A percentile compares a stretch with the other conserved stretches of the same genome.
phyloP scores from a whole-genome alignment of 2,888 invertebrate genomes.

The Acanthosoma haemorrhoidale region DNA sequence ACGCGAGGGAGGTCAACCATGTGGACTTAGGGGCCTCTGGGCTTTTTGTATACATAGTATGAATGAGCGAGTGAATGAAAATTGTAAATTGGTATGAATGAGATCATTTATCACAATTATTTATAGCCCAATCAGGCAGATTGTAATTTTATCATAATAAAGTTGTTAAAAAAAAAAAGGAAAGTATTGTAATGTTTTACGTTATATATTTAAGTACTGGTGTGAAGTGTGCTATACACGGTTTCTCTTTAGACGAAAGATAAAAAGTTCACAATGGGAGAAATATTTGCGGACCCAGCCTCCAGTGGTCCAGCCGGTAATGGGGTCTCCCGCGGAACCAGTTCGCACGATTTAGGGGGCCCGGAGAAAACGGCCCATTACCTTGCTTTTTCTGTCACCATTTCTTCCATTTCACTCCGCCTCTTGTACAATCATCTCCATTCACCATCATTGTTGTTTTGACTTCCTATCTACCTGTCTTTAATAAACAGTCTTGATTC shows the following conservation, averaged over 20 bases:
- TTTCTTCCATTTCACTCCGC: constrained; percentile 11
- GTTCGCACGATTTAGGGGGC: not conserved
- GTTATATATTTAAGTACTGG: too few species aligned
- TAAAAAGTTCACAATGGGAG: not conserved
- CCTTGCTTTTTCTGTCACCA: not conserved
- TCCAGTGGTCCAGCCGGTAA: not conserved
- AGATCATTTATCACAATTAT: too few species aligned
- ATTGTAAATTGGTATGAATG: too few species aligned
- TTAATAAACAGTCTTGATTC: not conserved
- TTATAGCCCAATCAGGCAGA: too few species aligned
- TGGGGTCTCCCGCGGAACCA: not conserved
- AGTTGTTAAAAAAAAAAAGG: too few species aligned
- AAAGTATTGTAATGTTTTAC: too few species aligned
- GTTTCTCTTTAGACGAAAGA: not conserved
- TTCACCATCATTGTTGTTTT: constrained; percentile 3
- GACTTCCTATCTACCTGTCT: constrained; percentile 9
- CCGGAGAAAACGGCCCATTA: constrained; percentile 7
- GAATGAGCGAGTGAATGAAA: too few species aligned
- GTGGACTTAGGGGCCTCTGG: too few species aligned
- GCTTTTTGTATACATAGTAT: too few species aligned
- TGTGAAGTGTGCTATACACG: not conserved
- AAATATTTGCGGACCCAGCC: not conserved
- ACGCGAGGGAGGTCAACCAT: too few species aligned
- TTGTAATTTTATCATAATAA: too few species aligned
- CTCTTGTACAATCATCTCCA: not conserved